Evolutionary conservation across 2,888 invertebrate genomes (phyloP), one percentile per base, ranked within the genome.

Genomic region (Drosophila infuscata): DNA sequence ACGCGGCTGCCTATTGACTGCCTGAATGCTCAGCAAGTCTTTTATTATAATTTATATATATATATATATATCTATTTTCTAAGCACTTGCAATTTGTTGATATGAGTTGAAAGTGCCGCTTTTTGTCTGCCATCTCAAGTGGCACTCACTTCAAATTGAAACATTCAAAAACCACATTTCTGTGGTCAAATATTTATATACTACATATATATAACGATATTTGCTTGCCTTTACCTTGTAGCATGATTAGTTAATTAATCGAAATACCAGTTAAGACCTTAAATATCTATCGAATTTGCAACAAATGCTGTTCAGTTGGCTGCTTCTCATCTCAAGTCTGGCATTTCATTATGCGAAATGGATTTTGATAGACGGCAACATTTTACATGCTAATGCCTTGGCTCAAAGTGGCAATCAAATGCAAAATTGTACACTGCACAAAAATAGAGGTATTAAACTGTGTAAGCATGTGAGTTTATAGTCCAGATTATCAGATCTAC

Each of bases 11-110:
- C 64, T 62, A 62, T 80, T 76, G 63, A 79, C 66, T 78, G 46
- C 43, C 43, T 52, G 36, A 8, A 17, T 29, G 68, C 54, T 48
- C 68, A 49, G 65, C 79, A 53, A 70, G 77, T 74, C 66, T 77
- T 72, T 72, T 81, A 81, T 81, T 81, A 78, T 81, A 81, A 76
- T 81, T 65, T 72, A 32, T 61, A 58, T 60, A 57, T 49, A 74
- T 60, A 43, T 57, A 20, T 54, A 41, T 43, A 33, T 52, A 32
- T 33, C 30, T 6, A 48, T 61, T 38, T 30, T 29, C 6, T 36
- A 63, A 70, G 43, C 70, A 79, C 73, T 81, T 66, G 54, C 20
- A 51, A 56, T 59, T 52, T 56, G 76, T 68, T 71, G 75, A 70
- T 70, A 69, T 63, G 48, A 56, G n/a, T 43, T 58, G 36, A 35